These are phyloP conservation scores for Sebastes oblongus DNA, from an alignment of 2,797 vertebrate species.

Conservation along the genomic window DNA sequence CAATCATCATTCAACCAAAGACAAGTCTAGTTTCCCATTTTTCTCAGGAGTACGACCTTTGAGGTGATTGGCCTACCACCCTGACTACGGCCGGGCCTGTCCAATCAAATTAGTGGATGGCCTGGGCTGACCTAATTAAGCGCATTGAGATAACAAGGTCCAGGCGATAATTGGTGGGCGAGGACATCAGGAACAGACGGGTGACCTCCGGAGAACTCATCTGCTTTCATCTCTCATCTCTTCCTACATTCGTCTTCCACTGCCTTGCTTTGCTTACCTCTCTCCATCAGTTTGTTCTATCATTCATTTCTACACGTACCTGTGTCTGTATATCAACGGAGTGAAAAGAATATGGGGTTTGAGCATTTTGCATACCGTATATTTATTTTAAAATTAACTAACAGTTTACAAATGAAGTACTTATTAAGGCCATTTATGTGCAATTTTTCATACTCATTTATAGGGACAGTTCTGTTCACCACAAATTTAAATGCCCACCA, in stretches of 20 bases:
- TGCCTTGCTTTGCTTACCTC: background rate
- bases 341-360: background rate
- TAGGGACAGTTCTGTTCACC: background rate
- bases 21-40: slow-evolving; percentile 21
- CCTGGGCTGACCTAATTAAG: slow-evolving; percentile 53
- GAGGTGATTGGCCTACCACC: slow-evolving; percentile 52
- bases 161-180: slow-evolving; percentile 32
- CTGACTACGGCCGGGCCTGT: slow-evolving; percentile 21
- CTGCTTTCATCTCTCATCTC: slow-evolving; percentile 21
- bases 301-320: background rate
- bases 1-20: slow-evolving; percentile 34
- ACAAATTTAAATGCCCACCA: background rate
- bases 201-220: slow-evolving; percentile 41
- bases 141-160: slow-evolving; percentile 40
- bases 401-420: background rate
- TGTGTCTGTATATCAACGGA: background rate
- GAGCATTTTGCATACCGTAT: background rate
- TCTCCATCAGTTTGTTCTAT: background rate
- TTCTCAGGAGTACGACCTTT: slow-evolving; percentile 58
- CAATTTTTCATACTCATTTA: background rate
- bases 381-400: background rate
- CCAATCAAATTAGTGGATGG: slow-evolving; percentile 58
- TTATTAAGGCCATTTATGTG: background rate
- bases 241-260: background rate
- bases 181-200: slow-evolving; percentile 28